phyloP scores from a whole-genome alignment of 2,797 vertebrate genomes.

The Pogonophryne albipinna region DNA sequence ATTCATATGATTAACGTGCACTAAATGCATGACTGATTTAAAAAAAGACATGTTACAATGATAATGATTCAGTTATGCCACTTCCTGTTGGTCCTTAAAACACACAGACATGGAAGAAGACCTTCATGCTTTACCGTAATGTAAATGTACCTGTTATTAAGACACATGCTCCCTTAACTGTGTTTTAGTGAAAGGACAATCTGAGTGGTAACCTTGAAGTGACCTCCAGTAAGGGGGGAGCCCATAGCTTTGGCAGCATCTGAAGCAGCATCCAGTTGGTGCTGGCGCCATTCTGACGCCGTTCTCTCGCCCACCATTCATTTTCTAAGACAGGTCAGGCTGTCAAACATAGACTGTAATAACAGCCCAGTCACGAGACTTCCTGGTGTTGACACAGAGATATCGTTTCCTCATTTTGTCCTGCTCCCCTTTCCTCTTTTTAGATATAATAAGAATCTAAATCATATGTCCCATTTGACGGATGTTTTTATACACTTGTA shows the following conservation, averaged over 20 bases:
- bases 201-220: constrained; percentile 10
- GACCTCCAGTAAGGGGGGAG: constrained; percentile 4
- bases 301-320: neutral
- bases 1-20: constrained; percentile 23
- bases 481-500: constrained; percentile 11
- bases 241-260: neutral
- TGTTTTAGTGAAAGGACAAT: neutral
- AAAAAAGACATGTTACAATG: neutral
- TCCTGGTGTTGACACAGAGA: constrained; percentile 17
- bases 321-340: constrained; percentile 6
- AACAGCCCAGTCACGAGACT: constrained; percentile 14
- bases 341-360: constrained; percentile 33
- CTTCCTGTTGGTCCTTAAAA: neutral
- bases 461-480: neutral
- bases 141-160: neutral
- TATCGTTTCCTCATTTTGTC: constrained; percentile 24
- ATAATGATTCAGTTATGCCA: constrained; percentile 10
- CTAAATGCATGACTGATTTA: constrained; percentile 10
- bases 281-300: neutral
- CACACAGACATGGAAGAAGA: neutral
- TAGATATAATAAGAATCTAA: constrained; percentile 18
- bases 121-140: neutral
- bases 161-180: neutral
- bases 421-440: constrained; percentile 5
- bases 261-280: constrained; percentile 2